Base-by-base conservation (phyloP, 1,140 invertebrate species). In the Apis florea region DNA sequence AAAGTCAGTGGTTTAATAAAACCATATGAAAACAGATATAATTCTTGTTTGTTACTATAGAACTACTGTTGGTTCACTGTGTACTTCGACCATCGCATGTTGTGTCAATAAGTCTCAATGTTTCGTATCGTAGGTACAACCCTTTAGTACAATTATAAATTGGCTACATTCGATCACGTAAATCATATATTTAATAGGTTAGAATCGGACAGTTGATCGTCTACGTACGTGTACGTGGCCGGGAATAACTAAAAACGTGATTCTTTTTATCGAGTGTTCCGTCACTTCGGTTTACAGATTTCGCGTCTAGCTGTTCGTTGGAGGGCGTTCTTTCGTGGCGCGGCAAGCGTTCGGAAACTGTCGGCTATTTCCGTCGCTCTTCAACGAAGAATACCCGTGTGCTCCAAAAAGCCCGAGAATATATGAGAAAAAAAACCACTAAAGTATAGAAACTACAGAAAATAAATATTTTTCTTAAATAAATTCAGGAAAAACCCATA, bases 261-360 rank as follows among this genome's bases (percentile, higher is more conserved):
- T 69, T 81, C 69, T 59, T 68, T 83, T 80, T 79, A 87, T 87
- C 83, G 76, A 72, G 83, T 81, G 79, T 70, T 79, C 85, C 80
- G 82, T 72, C 75, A 78, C 75, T 82, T 88, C 73, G 83, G 83
- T 88, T 88, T 88, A 76, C 82, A 81, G 80, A 85, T 86, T 83
- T 88, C 84, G 88, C 86, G 88, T 89, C 85, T 89, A 85, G 87
- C 83, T 83, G 79, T 77, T 89, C 81, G 83, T 83, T 80, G 81
- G 85, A 90, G 88, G 88, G 89, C 89, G 90, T 91, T 91, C 86
- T 90, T 90, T 90, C 88, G 89, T 89, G 91, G 91, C 91, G 91
- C 91, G 90, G 88, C 86, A 89, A 89, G 90, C 91, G 88, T 69
- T 92, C 89, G 90, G 84, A 47, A 63, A 72, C 68, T 13, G 66